phyloP scores from a whole-genome alignment of 2,888 invertebrate species.

The Fragum sueziense region DNA sequence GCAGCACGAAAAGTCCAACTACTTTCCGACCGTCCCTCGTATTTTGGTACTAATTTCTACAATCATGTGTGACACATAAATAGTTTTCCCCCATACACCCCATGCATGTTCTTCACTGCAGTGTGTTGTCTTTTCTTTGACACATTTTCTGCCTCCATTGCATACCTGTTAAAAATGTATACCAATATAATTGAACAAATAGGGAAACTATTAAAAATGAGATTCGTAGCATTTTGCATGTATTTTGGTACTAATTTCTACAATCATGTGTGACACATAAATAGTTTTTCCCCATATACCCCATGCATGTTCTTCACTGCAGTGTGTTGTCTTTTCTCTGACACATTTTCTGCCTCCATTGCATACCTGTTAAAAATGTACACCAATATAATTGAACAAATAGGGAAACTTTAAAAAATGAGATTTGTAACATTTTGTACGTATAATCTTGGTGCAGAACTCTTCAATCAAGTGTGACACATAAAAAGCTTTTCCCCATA shows the following conservation, averaged over 20 bases:
- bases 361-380: constrained; percentile 41
- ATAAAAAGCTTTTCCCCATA: constrained; percentile 2
- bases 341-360: constrained; percentile 34
- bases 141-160: constrained; percentile 35
- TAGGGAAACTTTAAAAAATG: too few relatives aligned
- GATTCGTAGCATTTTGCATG: too few relatives aligned
- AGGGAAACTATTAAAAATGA: too few relatives aligned
- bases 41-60: constrained; percentile 44
- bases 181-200: too few relatives aligned
- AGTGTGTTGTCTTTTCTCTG: constrained; percentile 17
- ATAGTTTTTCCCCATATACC: constrained; percentile 11
- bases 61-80: constrained; percentile 7
- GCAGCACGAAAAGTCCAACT: too few relatives aligned
- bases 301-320: constrained; percentile 25
- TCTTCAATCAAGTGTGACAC: constrained; percentile 28
- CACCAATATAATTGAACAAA: too few relatives aligned
- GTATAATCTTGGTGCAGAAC: constrained; percentile 43
- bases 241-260: constrained; percentile 43
- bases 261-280: constrained; percentile 16
- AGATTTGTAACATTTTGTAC: too few relatives aligned
- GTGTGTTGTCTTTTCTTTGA: constrained; percentile 20
- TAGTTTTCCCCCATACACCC: constrained; percentile 12
- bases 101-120: constrained; percentile 26
- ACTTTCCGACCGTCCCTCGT: too few relatives aligned
- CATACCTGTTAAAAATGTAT: too few relatives aligned